Conservation (phyloP, 2,113 vertebrate genomes). For the Thamnaconus septentrionalis region DNA sequence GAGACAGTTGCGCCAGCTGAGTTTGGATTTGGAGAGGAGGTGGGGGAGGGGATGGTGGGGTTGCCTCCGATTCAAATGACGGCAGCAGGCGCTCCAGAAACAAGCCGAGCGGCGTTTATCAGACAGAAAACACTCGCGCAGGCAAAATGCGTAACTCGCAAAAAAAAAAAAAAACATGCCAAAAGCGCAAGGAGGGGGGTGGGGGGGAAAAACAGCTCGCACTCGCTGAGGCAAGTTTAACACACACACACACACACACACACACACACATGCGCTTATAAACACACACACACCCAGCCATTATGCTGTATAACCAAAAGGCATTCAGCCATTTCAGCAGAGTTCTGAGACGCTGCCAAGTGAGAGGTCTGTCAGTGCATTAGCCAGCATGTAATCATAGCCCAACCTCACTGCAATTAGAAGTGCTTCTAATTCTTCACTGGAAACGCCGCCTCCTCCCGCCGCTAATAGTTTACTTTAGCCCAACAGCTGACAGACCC, state of each 20-base stretch:
- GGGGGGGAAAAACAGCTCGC: background rate
- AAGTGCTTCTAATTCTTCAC: slow-evolving; percentile 69
- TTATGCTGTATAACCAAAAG: slow-evolving; percentile 70
- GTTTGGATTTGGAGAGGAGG: slow-evolving; percentile 59
- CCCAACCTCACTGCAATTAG: slow-evolving; percentile 77
- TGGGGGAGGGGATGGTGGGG: slow-evolving; percentile 1
- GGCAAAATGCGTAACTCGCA: slow-evolving; percentile 34
- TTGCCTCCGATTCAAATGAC: slow-evolving; percentile 61
- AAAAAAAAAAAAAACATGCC: slow-evolving; percentile 43
- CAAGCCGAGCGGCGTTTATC: slow-evolving; percentile 23
- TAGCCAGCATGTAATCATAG: slow-evolving; percentile 77
- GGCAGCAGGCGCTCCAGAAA: slow-evolving; percentile 56
- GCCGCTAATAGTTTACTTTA: slow-evolving; percentile 71
- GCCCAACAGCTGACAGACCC: slow-evolving; percentile 68
- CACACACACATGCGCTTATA: slow-evolving; percentile 29
- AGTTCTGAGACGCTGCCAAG: slow-evolving; percentile 67
- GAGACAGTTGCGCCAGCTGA: slow-evolving; percentile 55
- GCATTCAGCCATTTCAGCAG: slow-evolving; percentile 70
- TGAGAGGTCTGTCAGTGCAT: slow-evolving; percentile 72
- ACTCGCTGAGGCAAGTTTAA: slow-evolving; percentile 35
- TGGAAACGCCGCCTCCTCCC: slow-evolving; percentile 68
- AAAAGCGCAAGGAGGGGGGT: slow-evolving; percentile 19
- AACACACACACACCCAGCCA: slow-evolving; percentile 46
- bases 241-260: slow-evolving; percentile 44
- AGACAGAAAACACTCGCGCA: slow-evolving; percentile 22